Conservation (phyloP, 2,113 vertebrate species). For the Probosciger aterrimus region DNA sequence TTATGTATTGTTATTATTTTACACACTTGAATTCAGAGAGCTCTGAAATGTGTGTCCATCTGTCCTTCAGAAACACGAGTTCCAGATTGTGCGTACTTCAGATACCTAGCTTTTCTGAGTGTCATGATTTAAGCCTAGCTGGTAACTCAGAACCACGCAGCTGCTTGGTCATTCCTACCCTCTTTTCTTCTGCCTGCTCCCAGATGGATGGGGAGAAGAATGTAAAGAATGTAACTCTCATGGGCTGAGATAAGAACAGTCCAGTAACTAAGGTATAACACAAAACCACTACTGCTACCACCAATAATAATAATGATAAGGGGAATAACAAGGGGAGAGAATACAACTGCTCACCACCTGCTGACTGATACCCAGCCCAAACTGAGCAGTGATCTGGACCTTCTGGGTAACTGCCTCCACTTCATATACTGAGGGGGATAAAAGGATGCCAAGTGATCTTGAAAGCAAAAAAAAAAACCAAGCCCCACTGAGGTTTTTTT, state of each 20-base stretch:
- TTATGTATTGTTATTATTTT: not conserved
- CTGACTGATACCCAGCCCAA: rapidly evolving
- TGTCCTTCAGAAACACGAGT: not conserved
- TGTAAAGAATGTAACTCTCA: not conserved
- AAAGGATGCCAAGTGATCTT: not conserved
- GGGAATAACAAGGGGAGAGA: not conserved
- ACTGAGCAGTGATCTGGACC: not conserved
- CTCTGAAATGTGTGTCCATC: not conserved
- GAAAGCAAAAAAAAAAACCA: not conserved
- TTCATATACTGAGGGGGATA: not conserved
- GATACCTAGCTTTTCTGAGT: not conserved
- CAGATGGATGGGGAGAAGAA: not conserved
- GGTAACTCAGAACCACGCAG: not conserved
- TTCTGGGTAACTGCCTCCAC: not conserved
- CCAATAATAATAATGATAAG: not conserved
- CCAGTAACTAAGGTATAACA: not conserved
- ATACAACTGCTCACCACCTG: too few relatives aligned
- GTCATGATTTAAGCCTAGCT: not conserved
- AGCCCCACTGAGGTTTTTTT: not conserved
- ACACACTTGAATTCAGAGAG: not conserved
- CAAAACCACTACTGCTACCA: not conserved
- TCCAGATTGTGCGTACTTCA: not conserved
- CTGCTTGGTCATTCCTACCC: not conserved
- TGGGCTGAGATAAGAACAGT: not conserved
- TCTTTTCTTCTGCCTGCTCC: too few relatives aligned